Evolutionary conservation across 2,888 invertebrate species (phyloP).

Genomic region (Pheosia gnoma): DNA sequence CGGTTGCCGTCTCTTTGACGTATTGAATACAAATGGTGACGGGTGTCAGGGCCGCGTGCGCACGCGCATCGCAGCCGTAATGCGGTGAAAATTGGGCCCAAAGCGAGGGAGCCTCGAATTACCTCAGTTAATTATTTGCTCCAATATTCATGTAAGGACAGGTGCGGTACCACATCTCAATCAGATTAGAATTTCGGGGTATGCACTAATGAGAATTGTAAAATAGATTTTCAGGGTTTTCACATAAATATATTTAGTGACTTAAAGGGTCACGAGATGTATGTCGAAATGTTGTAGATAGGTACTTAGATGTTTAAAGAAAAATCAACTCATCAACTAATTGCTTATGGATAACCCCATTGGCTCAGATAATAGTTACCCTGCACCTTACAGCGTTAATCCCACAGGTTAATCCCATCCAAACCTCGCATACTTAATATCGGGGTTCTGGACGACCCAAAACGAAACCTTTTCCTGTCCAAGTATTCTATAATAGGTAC

Average conservation of each 20-base stretch:
- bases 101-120: slow-evolving; percentile 20
- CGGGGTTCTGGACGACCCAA: too few relatives aligned
- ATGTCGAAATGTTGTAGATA: too few relatives aligned
- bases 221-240: background rate
- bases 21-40: slow-evolving; percentile 52
- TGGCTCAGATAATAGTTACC: too few relatives aligned
- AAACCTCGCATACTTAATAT: too few relatives aligned
- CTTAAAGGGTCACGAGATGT: background rate
- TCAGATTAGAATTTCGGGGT: background rate
- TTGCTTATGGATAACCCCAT: too few relatives aligned
- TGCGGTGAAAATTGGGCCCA: slow-evolving; percentile 47
- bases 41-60: slow-evolving; percentile 58
- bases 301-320: too few relatives aligned
- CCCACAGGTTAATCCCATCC: too few relatives aligned
- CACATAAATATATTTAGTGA: background rate
- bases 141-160: slow-evolving; percentile 5
- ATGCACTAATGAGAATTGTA: background rate
- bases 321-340: too few relatives aligned
- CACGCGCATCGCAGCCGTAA: slow-evolving; percentile 43
- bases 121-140: slow-evolving; percentile 9
- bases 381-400: too few relatives aligned
- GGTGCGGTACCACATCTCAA: slow-evolving; percentile 2
- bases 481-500: too few relatives aligned
- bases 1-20: slow-evolving; percentile 35
- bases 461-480: too few relatives aligned